Evolutionary conservation across 2,888 invertebrate species (phyloP).

Genomic region (Platerodrilus igneus): DNA sequence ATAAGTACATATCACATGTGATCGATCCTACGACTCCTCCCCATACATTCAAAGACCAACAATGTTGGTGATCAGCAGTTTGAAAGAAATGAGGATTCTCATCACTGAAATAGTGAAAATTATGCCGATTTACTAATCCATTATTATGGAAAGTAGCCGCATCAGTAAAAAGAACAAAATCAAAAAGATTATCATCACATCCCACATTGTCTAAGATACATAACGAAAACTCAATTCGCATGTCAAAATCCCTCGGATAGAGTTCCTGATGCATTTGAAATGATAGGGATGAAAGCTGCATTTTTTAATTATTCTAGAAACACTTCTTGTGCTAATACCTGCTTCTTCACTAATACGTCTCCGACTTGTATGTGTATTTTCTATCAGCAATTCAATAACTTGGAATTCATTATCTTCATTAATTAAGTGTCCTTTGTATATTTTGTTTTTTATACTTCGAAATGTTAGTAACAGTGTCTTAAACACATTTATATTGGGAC

Average conservation of each 20-base stretch:
- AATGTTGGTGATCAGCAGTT: slow-evolving; percentile 5
- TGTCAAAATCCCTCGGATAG: neutral
- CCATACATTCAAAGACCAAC: slow-evolving; percentile 20
- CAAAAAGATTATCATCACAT: neutral
- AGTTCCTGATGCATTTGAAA: too few relatives aligned
- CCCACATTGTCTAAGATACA: neutral
- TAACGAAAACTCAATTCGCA: neutral
- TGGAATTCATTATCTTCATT: too few relatives aligned
- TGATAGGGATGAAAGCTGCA: too few relatives aligned
- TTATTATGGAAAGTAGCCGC: slow-evolving; percentile 29
- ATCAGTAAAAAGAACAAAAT: slow-evolving; percentile 26
- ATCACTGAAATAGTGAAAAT: slow-evolving; percentile 29
- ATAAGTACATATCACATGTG: slow-evolving; percentile 6
- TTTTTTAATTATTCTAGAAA: too few relatives aligned
- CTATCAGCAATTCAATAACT: too few relatives aligned
- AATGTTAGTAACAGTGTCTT: too few relatives aligned
- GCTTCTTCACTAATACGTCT: too few relatives aligned
- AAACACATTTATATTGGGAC: too few relatives aligned
- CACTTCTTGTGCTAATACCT: too few relatives aligned
- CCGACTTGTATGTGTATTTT: too few relatives aligned
- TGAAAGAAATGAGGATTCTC: slow-evolving; percentile 28
- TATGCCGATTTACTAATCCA: slow-evolving; percentile 30
- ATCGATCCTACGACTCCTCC: slow-evolving; percentile 11
- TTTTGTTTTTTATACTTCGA: too few relatives aligned
- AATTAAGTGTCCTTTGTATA: too few relatives aligned